Evolutionary conservation across 2,888 invertebrate genomes (phyloP), one percentile per base, ranked within the genome.

Genomic region (Stegophylla sp.): DNA sequence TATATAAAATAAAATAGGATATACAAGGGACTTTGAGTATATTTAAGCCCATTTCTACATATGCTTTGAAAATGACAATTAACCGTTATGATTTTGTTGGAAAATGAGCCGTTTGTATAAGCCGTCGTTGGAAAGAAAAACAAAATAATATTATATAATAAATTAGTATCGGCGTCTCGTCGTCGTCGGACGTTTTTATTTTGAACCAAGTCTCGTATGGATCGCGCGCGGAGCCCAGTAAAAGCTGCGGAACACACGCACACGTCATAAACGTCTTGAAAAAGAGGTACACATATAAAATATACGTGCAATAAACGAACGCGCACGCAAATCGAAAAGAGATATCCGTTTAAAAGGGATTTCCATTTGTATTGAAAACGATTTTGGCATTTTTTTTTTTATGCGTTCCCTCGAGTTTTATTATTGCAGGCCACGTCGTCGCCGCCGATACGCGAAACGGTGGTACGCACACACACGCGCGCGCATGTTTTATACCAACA

Each of bases 291-390:
- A 53, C 12, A n/a, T 20, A 67, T 17, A 34, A n/a, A 20, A 15
- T 15, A 15, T 48, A 20, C n/a, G n/a, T 9, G n/a, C 5, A 51
- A n/a, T 20, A 9, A n/a, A 51, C n/a, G 23, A 23, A 59, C 23
- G 56, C 9, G 41, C 43, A 43, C 12, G 59, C n/a, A 61, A n/a
- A 73, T 26, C 73, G 61, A 61, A 74, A 63, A 63, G 34, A 1
- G 67, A 53, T n/a, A n/a, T 26, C 28, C 67, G 76, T 66, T 77
- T 77, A 77, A 77, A 67, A 61, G 4, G 17, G 64, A 51, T 75
- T 75, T 75, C 26, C 51, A 64, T n/a, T n/a, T n/a, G n/a, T 66
- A 43, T 53, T 41, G 34, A 34, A 41, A 75, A 66, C 53, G 51
- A 48, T 48, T 75, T 63, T 15, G 34, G 51, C 63, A 34, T 75